A percentile compares a stretch with the other conserved stretches of the same genome.
These are phyloP conservation scores for Heliconius melpomene DNA, from an alignment of 1,140 invertebrate species.

Conservation along the genomic window DNA sequence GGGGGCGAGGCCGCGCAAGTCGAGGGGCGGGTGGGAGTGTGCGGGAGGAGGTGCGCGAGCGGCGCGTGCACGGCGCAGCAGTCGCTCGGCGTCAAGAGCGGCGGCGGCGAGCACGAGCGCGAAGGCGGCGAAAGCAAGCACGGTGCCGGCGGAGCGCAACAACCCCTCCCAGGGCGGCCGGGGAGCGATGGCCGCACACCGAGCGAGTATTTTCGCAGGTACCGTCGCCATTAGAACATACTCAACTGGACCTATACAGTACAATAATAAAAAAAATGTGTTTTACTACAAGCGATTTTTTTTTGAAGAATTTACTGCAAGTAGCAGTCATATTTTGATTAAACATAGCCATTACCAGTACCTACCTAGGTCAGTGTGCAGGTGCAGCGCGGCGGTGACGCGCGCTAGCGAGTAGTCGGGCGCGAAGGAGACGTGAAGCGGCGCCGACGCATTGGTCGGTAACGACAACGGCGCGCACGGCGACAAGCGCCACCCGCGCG, in stretches of 20 bases:
- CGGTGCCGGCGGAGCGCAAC: slow-evolving; percentile 45
- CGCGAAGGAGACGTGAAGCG: slow-evolving; percentile 95
- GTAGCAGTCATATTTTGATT: not conserved
- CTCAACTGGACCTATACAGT: slow-evolving; percentile 62
- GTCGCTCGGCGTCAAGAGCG: slow-evolving; percentile 57
- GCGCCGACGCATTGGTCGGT: slow-evolving; percentile 90
- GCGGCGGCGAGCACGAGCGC: slow-evolving; percentile 53
- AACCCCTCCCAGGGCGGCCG: slow-evolving; percentile 91
- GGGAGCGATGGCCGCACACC: slow-evolving; percentile 85
- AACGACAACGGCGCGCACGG: slow-evolving; percentile 88
- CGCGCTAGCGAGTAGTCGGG: slow-evolving; percentile 95
- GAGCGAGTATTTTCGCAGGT: slow-evolving; percentile 87
- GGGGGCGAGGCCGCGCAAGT: slow-evolving; percentile 44
- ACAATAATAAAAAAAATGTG: no score
- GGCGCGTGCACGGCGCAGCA: slow-evolving; percentile 51
- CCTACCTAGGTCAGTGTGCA: slow-evolving; percentile 77
- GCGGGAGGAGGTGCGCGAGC: slow-evolving; percentile 32
- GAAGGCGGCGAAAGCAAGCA: slow-evolving; percentile 50
- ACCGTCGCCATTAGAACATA: slow-evolving; percentile 91
- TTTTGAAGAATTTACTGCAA: slow-evolving; percentile 13
- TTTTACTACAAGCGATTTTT: no score
- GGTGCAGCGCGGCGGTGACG: slow-evolving; percentile 83
- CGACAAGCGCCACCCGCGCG: slow-evolving; percentile 54
- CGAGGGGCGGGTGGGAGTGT: slow-evolving; percentile 48
- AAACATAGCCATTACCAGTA: not conserved